phyloP scores from a whole-genome alignment of 1,140 invertebrate species.

The Trichonephila clavata region DNA sequence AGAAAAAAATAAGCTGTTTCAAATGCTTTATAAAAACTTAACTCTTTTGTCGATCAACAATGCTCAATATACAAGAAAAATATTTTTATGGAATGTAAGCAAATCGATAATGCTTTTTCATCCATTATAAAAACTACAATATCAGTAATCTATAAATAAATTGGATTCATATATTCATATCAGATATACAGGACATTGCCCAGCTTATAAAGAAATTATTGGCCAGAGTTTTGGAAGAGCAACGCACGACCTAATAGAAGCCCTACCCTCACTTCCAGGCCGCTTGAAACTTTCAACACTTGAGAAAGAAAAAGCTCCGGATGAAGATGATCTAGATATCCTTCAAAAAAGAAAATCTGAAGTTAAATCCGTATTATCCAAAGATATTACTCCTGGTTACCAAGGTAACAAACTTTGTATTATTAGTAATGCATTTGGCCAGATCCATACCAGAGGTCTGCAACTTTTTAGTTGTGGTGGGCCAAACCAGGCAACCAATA shows the following conservation, averaged over 20 bases:
- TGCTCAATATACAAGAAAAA: too few species aligned
- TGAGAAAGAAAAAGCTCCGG: background rate
- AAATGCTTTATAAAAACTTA: too few species aligned
- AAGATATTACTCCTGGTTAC: constrained; percentile 17
- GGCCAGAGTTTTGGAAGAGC: background rate
- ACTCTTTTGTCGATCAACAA: too few species aligned
- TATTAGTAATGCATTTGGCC: too few species aligned
- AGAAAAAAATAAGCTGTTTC: too few species aligned
- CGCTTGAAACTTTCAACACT: background rate
- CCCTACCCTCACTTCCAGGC: background rate
- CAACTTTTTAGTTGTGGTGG: too few species aligned
- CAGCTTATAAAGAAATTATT: background rate
- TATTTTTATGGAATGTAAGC: too few species aligned
- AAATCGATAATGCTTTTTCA: too few species aligned
- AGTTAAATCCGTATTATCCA: background rate
- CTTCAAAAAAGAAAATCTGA: background rate
- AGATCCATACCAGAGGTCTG: too few species aligned
- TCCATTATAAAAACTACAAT: too few species aligned
- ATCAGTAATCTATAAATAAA: background rate
- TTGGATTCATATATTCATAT: background rate
- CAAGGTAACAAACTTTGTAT: background rate
- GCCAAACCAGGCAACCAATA: too few species aligned
- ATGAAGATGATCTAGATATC: background rate
- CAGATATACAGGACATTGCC: constrained; percentile 51
- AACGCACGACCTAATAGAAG: background rate